Percentiles rank a stretch among this genome's conserved stretches.
phyloP scores from a whole-genome alignment of 2,888 invertebrate genomes.

The Scaptomyza polygonia region DNA sequence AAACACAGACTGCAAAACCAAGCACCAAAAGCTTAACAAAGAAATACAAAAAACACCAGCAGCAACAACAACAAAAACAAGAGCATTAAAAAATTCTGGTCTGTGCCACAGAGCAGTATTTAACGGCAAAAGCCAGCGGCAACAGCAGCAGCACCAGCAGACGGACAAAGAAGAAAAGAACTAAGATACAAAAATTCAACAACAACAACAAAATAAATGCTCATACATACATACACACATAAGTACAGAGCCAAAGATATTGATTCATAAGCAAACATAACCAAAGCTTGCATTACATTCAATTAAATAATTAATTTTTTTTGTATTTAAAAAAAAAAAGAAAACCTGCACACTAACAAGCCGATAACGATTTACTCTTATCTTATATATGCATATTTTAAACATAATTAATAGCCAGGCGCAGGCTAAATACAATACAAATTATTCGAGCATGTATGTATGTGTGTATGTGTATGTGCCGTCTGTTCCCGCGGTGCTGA shows the following conservation, averaged over 20 bases:
- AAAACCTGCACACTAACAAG: not conserved
- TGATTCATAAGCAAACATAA: not conserved
- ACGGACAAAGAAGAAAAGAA: slow-evolving; percentile 17
- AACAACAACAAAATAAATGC: not conserved
- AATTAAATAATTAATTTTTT: not conserved
- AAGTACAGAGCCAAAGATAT: not conserved
- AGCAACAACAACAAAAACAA: slow-evolving; percentile 23
- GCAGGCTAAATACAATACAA: slow-evolving; percentile 7
- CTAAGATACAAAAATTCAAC: not conserved
- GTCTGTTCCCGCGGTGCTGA: slow-evolving; percentile 24
- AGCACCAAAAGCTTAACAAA: slow-evolving; percentile 18
- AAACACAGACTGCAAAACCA: slow-evolving; percentile 3
- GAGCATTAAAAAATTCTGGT: slow-evolving; percentile 10
- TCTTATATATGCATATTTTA: slow-evolving; percentile 8
- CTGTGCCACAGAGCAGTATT: slow-evolving; percentile 32
- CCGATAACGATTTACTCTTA: slow-evolving; percentile 17
- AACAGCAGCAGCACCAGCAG: slow-evolving; percentile 12
- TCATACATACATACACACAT: slow-evolving; percentile 7
- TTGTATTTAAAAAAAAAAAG: not conserved
- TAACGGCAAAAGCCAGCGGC: slow-evolving; percentile 39
- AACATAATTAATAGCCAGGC: slow-evolving; percentile 7
- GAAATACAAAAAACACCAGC: slow-evolving; percentile 23
- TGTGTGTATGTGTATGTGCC: slow-evolving; percentile 1
- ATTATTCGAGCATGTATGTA: slow-evolving; percentile 1
- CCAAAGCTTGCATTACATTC: not conserved